Percentiles rank a stretch among this genome's conserved stretches.
These are phyloP conservation scores for Austrofundulus limnaeus DNA, from an alignment of 2,113 vertebrate species.

Conservation along the genomic window DNA sequence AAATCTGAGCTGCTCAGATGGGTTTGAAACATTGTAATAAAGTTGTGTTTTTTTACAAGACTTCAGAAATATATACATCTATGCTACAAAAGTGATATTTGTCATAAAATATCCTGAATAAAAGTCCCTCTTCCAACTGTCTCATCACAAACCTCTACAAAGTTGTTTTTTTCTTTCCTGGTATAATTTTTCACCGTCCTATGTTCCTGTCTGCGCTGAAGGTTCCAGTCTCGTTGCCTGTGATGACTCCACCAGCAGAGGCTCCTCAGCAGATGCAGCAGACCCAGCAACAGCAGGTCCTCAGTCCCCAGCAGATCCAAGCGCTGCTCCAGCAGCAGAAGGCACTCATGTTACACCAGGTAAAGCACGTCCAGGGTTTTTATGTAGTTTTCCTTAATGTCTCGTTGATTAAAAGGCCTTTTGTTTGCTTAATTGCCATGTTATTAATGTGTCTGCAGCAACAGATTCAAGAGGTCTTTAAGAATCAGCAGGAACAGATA, in stretches of 20 bases:
- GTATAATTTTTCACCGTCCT: not conserved
- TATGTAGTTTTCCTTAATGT: no score
- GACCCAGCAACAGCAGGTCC: conserved; percentile 71
- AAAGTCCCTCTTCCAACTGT: no score
- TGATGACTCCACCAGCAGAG: conserved; percentile 80
- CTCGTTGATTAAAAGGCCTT: not conserved
- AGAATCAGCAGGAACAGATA: conserved; percentile 81
- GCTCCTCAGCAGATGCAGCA: conserved; percentile 75
- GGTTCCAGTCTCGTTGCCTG: conserved; percentile 68
- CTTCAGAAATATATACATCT: not conserved
- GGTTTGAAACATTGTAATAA: not conserved
- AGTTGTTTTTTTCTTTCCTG: not conserved
- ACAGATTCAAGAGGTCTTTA: conserved; percentile 81
- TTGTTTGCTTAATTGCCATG: not conserved
- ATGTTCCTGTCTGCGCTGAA: conserved; percentile 20
- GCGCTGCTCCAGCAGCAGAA: conserved; percentile 80
- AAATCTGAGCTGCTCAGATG: not conserved
- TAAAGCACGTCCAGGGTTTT: conserved; percentile 24
- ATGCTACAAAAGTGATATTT: not conserved
- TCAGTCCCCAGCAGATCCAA: conserved; percentile 80
- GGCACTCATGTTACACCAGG: conserved; percentile 82
- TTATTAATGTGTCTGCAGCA: conserved; percentile 57
- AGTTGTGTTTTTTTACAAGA: not conserved
- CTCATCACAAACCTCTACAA: not conserved
- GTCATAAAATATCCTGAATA: not conserved